Evolutionary conservation across 2,113 vertebrate species (phyloP).

Genomic region (Fukomys damarensis): DNA sequence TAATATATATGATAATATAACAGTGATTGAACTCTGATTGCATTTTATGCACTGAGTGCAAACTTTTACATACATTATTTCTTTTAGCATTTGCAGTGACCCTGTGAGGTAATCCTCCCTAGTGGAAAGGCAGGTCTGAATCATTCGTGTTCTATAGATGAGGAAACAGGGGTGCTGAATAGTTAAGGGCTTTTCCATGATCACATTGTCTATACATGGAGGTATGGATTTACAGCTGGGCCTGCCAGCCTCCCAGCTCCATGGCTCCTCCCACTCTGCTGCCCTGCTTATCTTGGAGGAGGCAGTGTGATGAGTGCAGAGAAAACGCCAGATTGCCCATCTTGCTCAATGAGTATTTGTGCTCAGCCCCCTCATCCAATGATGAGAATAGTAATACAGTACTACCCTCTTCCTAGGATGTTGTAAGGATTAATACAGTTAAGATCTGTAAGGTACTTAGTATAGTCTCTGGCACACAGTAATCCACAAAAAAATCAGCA

Average conservation of each 20-base stretch:
- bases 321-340: not conserved
- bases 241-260: not conserved
- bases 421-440: not conserved
- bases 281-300: not conserved
- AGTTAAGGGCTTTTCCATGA: not conserved
- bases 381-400: not conserved
- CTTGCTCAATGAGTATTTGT: no score
- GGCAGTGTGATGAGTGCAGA: fast-evolving
- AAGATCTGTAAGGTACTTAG: not conserved
- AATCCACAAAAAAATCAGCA: not conserved
- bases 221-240: not conserved
- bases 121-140: not conserved
- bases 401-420: not conserved
- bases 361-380: not conserved
- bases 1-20: no score
- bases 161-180: not conserved
- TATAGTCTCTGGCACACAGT: not conserved
- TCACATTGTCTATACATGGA: not conserved
- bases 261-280: fast-evolving
- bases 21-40: not conserved
- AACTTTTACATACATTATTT: not conserved
- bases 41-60: not conserved
- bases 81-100: not conserved
- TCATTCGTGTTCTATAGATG: not conserved
- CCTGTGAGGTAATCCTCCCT: not conserved